Conservation (phyloP, 2,888 invertebrate genomes). For the Phrixothrix hirtus region DNA sequence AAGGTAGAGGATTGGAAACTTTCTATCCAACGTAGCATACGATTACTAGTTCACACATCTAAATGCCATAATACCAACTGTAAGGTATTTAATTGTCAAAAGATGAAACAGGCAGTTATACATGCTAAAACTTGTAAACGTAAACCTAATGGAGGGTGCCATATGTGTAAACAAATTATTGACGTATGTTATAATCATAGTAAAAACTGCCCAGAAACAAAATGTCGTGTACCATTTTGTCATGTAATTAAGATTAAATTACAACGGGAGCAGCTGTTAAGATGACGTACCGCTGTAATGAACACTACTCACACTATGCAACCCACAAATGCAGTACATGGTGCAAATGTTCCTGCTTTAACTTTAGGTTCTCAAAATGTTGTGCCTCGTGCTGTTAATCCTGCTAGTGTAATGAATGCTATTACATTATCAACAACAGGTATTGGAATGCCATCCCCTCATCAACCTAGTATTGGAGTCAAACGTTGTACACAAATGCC, state of each 20-base stretch:
- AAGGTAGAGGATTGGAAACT: slow-evolving; percentile 65
- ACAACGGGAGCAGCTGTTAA: slow-evolving; percentile 92
- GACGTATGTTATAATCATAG: slow-evolving; percentile 99
- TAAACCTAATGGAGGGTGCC: slow-evolving; percentile 94
- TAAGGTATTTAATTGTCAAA: slow-evolving; percentile 93
- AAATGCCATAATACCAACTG: slow-evolving; percentile 92
- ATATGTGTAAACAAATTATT: slow-evolving; percentile 98
- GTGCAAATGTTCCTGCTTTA: slow-evolving; percentile 52
- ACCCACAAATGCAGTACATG: slow-evolving; percentile 42
- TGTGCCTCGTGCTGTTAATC: slow-evolving; percentile 61
- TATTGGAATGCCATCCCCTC: slow-evolving; percentile 56
- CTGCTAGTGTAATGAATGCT: slow-evolving; percentile 53
- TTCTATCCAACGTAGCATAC: slow-evolving; percentile 83
- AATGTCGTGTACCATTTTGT: slow-evolving; percentile 99
- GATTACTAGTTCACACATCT: slow-evolving; percentile 62
- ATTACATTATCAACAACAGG: slow-evolving; percentile 58
- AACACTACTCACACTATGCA: slow-evolving; percentile 66
- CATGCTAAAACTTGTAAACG: slow-evolving; percentile 97
- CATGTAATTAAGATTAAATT: slow-evolving; percentile 97
- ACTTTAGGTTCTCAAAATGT: slow-evolving; percentile 55
- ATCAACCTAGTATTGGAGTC: slow-evolving; percentile 52
- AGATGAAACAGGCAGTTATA: slow-evolving; percentile 98
- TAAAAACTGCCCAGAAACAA: slow-evolving; percentile 95
- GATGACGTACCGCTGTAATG: slow-evolving; percentile 84
- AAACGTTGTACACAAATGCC: slow-evolving; percentile 72